phyloP scores from a whole-genome alignment of 2,797 vertebrate genomes.

The Tangara arthus region DNA sequence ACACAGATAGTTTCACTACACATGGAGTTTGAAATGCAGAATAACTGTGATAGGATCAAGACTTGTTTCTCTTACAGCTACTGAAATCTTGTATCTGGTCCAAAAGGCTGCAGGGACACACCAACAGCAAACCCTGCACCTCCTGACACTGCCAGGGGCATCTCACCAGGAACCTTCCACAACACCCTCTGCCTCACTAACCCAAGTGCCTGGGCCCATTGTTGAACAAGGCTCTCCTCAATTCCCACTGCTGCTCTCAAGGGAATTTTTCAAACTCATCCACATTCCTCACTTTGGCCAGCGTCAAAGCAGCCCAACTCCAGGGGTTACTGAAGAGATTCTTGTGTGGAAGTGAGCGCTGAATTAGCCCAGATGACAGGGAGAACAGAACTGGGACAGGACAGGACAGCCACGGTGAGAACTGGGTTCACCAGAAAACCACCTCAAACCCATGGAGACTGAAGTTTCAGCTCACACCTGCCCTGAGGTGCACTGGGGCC shows the following conservation, averaged over 20 bases:
- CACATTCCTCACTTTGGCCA: background rate
- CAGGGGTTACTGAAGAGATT: background rate
- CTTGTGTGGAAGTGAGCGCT: background rate
- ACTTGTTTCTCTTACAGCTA: background rate
- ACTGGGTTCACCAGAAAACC: background rate
- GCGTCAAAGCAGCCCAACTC: background rate
- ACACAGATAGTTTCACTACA: background rate
- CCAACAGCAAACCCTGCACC: background rate
- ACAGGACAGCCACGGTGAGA: background rate
- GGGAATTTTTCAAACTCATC: background rate
- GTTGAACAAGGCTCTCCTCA: background rate
- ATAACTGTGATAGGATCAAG: background rate
- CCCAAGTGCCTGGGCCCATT: background rate
- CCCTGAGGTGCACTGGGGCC: rapidly evolving
- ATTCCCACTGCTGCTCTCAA: background rate
- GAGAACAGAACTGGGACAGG: background rate
- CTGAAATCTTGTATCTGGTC: background rate
- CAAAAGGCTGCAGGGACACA: rapidly evolving
- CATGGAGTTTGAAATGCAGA: background rate
- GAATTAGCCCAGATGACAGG: background rate
- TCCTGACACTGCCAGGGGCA: background rate
- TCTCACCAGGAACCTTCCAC: background rate
- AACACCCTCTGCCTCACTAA: background rate
- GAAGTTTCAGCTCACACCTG: background rate
- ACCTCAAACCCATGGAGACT: background rate